Evolutionary conservation across 2,888 invertebrate species (phyloP), one percentile per base, ranked within the genome.

Genomic region (Beris morrisii): DNA sequence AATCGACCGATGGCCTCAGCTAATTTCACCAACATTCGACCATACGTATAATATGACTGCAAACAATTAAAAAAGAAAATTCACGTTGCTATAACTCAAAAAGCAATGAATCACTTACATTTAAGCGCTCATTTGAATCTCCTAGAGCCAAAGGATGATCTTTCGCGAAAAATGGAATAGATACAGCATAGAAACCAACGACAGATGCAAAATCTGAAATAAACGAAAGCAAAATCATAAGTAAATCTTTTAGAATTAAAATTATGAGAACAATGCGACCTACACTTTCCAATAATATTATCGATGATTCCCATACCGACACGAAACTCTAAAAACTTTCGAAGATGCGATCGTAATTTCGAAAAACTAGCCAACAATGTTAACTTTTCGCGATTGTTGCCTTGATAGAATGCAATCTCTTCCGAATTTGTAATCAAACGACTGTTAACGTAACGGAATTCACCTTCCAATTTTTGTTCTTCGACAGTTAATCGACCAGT

Each of bases 381-480:
- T 52, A 91, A 82, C 78, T 93, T 92, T 78, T 98, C 98, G 13
- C 95, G 86, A 70, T 87, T 86, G 74, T 92, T 93, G 70, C 93
- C 92, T 82, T 91, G 87, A 74, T 88, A 89, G 75, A 88, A 88
- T 63, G 81, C 81, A 38, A 80, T 76, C 81, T 99, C 99, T 81
- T 99, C 98, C 0, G 97, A 93, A 80, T 98, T 97, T 0, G 97
- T 96, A 69, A 99, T 98, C 38, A 99, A 84, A 59, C 98, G 85
- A 3, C 97, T 94, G 80, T 99, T 96, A 43, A 97, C 95, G 77
- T 95, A 97, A 77, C 98, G 87, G 82, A 95, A 97, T 84, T 99
- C 97, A 64, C 98, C 99, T 83, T 99, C 99, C n/a, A 97, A 82
- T 78, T 93, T 93, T 80, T 98, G 98, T 79, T 99, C 98, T 69